These are phyloP conservation scores for Nothocercus julius DNA, from an alignment of 2,113 vertebrate species.

Conservation along the genomic window DNA sequence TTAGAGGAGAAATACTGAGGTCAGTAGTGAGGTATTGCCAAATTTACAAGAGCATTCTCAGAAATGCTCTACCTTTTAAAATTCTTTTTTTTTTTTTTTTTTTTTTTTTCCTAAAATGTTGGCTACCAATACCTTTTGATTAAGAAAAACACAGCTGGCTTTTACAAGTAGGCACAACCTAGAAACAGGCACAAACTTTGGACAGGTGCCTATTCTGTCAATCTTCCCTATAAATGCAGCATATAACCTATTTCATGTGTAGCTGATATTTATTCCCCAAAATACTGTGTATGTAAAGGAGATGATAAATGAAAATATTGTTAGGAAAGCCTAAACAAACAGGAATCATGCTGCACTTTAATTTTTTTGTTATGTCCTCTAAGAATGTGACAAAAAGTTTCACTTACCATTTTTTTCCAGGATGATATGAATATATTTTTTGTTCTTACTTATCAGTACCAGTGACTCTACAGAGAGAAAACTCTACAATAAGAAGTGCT, in stretches of 20 bases:
- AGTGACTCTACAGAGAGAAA: background rate
- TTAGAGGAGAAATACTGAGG: background rate
- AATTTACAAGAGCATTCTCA: background rate
- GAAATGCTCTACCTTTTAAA: background rate
- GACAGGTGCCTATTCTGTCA: background rate
- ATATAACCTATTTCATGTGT: background rate
- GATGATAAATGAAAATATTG: background rate
- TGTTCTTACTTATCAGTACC: background rate
- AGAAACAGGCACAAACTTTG: background rate
- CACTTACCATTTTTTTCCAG: background rate
- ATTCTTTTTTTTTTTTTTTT: background rate
- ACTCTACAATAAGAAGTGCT: background rate
- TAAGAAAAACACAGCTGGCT: background rate
- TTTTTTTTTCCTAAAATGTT: background rate
- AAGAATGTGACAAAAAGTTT: background rate
- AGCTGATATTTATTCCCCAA: background rate
- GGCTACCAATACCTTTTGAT: background rate
- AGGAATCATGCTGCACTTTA: background rate
- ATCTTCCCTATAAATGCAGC: background rate
- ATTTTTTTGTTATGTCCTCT: background rate
- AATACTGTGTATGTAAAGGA: background rate
- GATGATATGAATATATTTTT: slow-evolving; percentile 9
- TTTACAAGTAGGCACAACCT: background rate
- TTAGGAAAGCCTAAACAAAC: background rate
- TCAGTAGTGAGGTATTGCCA: background rate